A percentile compares a stretch with the other conserved stretches of the same genome.
Conservation (phyloP, 2,113 vertebrate genomes). For the Leucosticte australis region DNA sequence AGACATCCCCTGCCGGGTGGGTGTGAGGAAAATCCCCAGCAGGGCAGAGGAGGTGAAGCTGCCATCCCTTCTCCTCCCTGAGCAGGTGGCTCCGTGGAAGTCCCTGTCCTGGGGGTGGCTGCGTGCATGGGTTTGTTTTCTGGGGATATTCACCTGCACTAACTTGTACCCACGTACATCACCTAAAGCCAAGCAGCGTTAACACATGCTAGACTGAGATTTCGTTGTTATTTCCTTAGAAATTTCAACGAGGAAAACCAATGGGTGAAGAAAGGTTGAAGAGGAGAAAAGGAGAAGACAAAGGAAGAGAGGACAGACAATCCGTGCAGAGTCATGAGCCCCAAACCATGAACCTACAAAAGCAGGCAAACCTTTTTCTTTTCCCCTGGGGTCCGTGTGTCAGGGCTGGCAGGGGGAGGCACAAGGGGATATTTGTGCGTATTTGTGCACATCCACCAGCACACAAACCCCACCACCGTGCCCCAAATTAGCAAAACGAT, state of each 20-base stretch:
- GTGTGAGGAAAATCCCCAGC: not conserved
- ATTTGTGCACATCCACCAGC: not conserved
- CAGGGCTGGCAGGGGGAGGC: not conserved
- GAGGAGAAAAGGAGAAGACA: slow-evolving; percentile 18
- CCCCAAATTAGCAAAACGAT: not conserved
- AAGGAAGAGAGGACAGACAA: slow-evolving; percentile 1
- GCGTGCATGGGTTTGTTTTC: not conserved
- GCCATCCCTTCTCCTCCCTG: not conserved
- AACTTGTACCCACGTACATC: accelerated
- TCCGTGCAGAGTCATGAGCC: slow-evolving; percentile 21
- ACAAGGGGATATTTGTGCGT: too few relatives aligned
- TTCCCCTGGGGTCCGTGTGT: accelerated
- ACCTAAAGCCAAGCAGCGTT: not conserved
- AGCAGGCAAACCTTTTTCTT: slow-evolving; percentile 63
- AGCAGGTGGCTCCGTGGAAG: not conserved
- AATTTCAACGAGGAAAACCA: not conserved
- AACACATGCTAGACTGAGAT: not conserved
- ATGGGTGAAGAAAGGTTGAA: slow-evolving; percentile 65
- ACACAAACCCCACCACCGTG: accelerated
- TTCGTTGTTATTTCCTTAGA: not conserved
- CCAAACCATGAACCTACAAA: slow-evolving; percentile 65
- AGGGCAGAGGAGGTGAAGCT: too few relatives aligned
- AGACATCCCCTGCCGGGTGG: not conserved
- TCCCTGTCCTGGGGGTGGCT: not conserved
- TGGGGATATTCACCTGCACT: not conserved